Evolutionary conservation across 2,888 invertebrate species (phyloP), one percentile per base, ranked within the genome.

Genomic region (Sericinus montela): DNA sequence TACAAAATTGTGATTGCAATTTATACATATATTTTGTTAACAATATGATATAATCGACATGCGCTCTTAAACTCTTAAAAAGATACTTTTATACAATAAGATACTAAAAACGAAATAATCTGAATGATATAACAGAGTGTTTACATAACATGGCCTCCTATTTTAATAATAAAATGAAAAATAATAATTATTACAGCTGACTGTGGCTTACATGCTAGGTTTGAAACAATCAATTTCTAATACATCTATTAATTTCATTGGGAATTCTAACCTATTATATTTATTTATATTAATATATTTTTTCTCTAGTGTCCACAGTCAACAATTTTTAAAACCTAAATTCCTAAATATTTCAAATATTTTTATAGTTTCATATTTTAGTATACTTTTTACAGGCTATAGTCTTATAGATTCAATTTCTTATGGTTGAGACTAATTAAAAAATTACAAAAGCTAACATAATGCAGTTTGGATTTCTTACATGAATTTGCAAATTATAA

Each of bases 21-120:
- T 86, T 86, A 86, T 86, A 86, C 81, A 85, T 86, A 86, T 81
- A 87, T 83, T 86, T 85, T 84, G 84, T 82, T 86, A 87, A 87
- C 87, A 86, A 82, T 87, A 85, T 83, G 79, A 85, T 88, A 86
- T 86, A 83, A 80, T 81, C 78, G 78, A 82, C 80, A 82, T 82
- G 79, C 82, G 75, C 70, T 73, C 77, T 78, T 85, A 80, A 80
- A 80, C 77, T 80, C 80, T 72, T 72, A 77, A 75, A 67, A 78
- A 63, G 71, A 75, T 72, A 75, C 67, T 74, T 80, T 74, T 76
- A 78, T 79, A 84, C 80, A 83, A 68, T 73, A 76, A 62, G 67
- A 62, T 55, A 61, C 62, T 69, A 61, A 5, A 62, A 67, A 61
- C 58, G 42, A 66, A 62, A 58, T 53, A 60, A 59, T 57, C 48